A percentile compares a stretch with the other conserved stretches of the same genome.
Evolutionary conservation across 2,113 vertebrate genomes (phyloP).

Genomic region (Meles meles): DNA sequence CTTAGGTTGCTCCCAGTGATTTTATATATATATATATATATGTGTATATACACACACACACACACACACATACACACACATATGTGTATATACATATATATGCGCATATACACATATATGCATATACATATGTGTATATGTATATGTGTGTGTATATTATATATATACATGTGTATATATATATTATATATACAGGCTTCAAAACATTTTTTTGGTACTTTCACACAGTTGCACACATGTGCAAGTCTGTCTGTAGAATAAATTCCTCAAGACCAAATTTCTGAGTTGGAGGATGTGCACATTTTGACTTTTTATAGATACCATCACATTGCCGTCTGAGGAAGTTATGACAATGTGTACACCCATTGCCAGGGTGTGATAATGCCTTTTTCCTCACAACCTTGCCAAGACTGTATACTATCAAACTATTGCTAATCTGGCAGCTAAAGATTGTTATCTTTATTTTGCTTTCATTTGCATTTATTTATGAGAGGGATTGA

Average conservation of each 20-base stretch:
- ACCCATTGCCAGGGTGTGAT: not conserved
- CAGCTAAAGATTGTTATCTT: constrained; percentile 40
- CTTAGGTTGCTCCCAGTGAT: not conserved
- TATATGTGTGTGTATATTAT: not conserved
- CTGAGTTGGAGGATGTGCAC: not conserved
- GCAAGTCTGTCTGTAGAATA: not conserved
- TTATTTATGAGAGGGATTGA: constrained; percentile 41
- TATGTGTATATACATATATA: not conserved
- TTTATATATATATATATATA: not conserved
- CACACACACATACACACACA: not conserved
- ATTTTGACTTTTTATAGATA: constrained; percentile 25
- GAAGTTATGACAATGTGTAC: not conserved
- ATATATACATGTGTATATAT: not conserved
- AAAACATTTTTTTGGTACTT: not conserved
- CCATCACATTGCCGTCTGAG: constrained; percentile 29
- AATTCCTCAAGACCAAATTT: constrained; percentile 39
- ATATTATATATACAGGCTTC: not conserved
- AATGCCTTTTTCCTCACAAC: not conserved
- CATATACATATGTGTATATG: not conserved
- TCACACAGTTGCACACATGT: not conserved
- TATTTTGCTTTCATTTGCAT: constrained; percentile 43
- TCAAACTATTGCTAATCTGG: constrained; percentile 46
- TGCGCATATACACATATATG: too few relatives aligned
- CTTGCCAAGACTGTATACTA: constrained; percentile 42
- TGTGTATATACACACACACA: not conserved